Conservation (phyloP, 1,140 invertebrate species). For the Pteromalus puparum region DNA sequence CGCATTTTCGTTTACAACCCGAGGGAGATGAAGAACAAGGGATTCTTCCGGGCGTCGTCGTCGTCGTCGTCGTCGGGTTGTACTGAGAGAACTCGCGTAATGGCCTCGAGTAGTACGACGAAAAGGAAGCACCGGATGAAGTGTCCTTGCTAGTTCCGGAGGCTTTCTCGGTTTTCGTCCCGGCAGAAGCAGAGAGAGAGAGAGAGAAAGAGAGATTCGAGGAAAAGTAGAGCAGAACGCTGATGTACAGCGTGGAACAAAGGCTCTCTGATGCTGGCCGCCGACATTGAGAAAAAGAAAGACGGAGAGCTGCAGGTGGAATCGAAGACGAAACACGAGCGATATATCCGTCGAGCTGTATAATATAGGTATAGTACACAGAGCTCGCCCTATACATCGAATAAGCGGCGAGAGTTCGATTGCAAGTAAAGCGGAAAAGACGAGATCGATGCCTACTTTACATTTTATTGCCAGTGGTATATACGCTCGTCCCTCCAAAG, state of each 20-base stretch:
- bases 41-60: not conserved
- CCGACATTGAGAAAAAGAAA: not conserved
- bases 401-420: not conserved
- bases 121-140: constrained; percentile 15
- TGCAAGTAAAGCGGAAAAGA: constrained; percentile 24
- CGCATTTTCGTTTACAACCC: constrained; percentile 30
- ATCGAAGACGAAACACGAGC: constrained; percentile 48
- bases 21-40: not conserved
- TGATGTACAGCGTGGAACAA: constrained; percentile 47
- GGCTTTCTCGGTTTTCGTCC: constrained; percentile 32
- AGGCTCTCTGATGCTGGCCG: not conserved
- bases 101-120: not conserved
- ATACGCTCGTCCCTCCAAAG: constrained; percentile 9
- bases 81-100: not conserved
- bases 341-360: not conserved
- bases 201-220: not conserved
- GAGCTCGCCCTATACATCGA: not conserved
- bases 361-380: not conserved
- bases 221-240: constrained; percentile 34
- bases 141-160: constrained; percentile 31
- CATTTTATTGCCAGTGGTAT: constrained; percentile 63
- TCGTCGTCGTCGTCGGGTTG: not conserved
- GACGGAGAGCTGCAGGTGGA: constrained; percentile 12
- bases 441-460: constrained; percentile 58
- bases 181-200: not conserved